Evolutionary conservation across 2,888 invertebrate genomes (phyloP).

Genomic region (Drosophila yooni): DNA sequence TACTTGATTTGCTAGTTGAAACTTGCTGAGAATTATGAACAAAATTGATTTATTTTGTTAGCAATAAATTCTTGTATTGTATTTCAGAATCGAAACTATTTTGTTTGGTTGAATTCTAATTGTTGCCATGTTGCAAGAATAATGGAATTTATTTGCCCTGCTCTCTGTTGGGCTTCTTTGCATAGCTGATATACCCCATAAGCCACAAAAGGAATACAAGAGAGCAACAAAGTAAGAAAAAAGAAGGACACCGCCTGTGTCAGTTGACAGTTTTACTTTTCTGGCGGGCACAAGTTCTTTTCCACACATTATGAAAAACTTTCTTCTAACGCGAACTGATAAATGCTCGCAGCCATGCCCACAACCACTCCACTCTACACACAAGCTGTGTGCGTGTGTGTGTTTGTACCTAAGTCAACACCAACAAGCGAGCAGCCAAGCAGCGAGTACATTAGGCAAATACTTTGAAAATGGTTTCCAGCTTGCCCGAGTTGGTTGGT

Average conservation of each 20-base stretch:
- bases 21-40: background rate
- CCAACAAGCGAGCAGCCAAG: slow-evolving; percentile 55
- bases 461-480: slow-evolving; percentile 46
- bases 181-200: slow-evolving; percentile 19
- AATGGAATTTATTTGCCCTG: background rate
- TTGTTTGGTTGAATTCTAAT: background rate
- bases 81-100: background rate
- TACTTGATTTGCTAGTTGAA: background rate
- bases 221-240: slow-evolving; percentile 25
- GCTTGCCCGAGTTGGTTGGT: slow-evolving; percentile 33
- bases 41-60: background rate
- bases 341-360: slow-evolving; percentile 41
- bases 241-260: slow-evolving; percentile 54
- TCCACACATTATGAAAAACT: slow-evolving; percentile 74
- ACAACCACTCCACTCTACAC: background rate
- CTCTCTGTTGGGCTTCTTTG: background rate
- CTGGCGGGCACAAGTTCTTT: slow-evolving; percentile 58
- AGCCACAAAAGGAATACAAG: background rate
- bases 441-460: slow-evolving; percentile 72
- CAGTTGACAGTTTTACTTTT: slow-evolving; percentile 66
- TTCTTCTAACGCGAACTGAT: slow-evolving; percentile 64
- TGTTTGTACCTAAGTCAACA: slow-evolving; percentile 64
- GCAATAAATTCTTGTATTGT: background rate
- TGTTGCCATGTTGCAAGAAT: background rate
- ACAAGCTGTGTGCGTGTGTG: slow-evolving; percentile 9